Base-by-base conservation (phyloP, 2,113 vertebrate species). In the Raja brachyura region DNA sequence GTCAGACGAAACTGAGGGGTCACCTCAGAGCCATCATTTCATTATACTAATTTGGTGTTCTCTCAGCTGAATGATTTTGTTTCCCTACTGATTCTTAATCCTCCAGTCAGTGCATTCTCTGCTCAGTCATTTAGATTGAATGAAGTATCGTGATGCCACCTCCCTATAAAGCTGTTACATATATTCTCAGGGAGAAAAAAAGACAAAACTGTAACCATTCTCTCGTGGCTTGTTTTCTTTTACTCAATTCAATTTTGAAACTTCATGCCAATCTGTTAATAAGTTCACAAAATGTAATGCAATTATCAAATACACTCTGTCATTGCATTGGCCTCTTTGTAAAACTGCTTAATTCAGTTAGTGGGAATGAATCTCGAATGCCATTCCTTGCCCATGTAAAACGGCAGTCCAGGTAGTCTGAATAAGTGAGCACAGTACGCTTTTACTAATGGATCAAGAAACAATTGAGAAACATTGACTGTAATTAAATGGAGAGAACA, bases 401-500 rank as follows among this genome's bases (percentile, higher is more conserved):
- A 88, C 31, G 59, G 75, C 59, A 31, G 16, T 31, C 59, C 83
- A 88, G 83, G 28, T 88, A 92, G n/a, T 92, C 33, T 70, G 22
- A 92, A 74, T 92, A 92, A 92, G 90, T 92, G 68, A 92, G 68
- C 68, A 92, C 33, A 54, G 66, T 28, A 20, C n/a, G 33, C 68
- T 73, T 25, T 74, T 28, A 28, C 90, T 31, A 48, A 73, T 92
- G 66, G 18, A 92, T 48, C 66, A 92, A 22, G 20, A 74, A 70
- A 25, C 90, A 48, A 28, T 70, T 39, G 66, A 25, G 33, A 73
- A 92, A 73, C 33, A 20, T 92, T 92, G 31, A 73, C 5, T 33
- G 66, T 92, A 92, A 92, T 92, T 92, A 92, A 92, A 92, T 39
- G 68, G 90, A 92, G 33, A 92, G 90, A 92, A 25, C 20, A 73